phyloP scores from a whole-genome alignment of 2,797 vertebrate species.

The Lithobates pipiens region DNA sequence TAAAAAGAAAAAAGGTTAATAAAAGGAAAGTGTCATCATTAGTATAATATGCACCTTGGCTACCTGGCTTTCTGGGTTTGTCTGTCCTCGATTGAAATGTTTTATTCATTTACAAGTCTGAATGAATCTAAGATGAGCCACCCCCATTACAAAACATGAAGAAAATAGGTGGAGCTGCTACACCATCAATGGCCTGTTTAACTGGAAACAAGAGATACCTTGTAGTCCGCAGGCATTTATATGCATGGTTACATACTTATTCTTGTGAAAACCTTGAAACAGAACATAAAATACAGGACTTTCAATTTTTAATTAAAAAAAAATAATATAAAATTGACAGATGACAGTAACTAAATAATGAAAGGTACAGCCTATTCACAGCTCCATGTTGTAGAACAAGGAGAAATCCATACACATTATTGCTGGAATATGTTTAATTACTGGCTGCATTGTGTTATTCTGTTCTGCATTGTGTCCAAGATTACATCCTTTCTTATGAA shows the following conservation, averaged over 20 bases:
- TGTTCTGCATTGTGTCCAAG: neutral
- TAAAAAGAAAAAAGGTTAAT: neutral
- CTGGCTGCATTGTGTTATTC: conserved; percentile 9
- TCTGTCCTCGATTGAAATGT: no score
- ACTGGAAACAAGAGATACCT: neutral
- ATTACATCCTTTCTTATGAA: neutral
- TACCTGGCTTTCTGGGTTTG: neutral
- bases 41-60: neutral
- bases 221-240: neutral
- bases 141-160: neutral
- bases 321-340: no score
- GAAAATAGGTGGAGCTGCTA: neutral
- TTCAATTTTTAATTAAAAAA: neutral
- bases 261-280: neutral
- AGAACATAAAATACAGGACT: neutral
- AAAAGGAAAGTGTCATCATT: neutral
- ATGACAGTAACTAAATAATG: neutral
- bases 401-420: neutral
- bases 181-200: neutral
- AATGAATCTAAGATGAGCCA: neutral
- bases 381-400: neutral
- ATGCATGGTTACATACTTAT: neutral
- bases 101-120: neutral
- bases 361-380: neutral
- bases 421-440: neutral